Evolutionary conservation across 2,113 vertebrate species (phyloP).

Genomic region (Pachypanchax playfairii): DNA sequence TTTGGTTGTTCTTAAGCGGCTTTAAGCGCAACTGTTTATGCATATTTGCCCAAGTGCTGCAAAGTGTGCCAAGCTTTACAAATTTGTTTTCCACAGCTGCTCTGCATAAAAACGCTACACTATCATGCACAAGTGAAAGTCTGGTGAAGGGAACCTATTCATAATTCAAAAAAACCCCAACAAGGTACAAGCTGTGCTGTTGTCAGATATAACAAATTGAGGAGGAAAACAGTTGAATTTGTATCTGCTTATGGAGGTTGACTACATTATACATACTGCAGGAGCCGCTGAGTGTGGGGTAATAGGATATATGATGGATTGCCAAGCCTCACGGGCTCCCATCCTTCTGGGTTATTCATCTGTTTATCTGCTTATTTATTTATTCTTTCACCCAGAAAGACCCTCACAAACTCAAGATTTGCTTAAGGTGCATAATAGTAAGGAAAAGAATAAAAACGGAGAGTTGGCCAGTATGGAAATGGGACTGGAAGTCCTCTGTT

Average conservation of each 20-base stretch:
- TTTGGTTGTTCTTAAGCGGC: conserved; percentile 72
- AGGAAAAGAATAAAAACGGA: background rate
- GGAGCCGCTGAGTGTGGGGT: conserved; percentile 70
- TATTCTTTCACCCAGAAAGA: conserved; percentile 74
- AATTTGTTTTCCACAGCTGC: conserved; percentile 71
- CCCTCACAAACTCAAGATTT: conserved; percentile 63
- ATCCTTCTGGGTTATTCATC: conserved; percentile 77
- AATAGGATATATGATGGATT: conserved; percentile 83
- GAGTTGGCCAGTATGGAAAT: conserved; percentile 45
- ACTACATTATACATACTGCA: conserved; percentile 77
- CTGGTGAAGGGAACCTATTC: conserved; percentile 66
- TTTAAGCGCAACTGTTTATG: conserved; percentile 75
- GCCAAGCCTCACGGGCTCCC: conserved; percentile 57
- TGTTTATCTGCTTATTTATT: conserved; percentile 81
- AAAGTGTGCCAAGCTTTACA: conserved; percentile 27
- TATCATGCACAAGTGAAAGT: conserved; percentile 53
- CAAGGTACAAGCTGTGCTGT: conserved; percentile 54
- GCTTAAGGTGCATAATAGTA: conserved; percentile 47
- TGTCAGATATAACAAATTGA: conserved; percentile 83
- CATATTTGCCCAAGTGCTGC: conserved; percentile 64
- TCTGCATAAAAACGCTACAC: conserved; percentile 63
- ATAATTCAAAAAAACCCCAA: conserved; percentile 79
- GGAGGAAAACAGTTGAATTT: conserved; percentile 75
- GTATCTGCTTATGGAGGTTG: conserved; percentile 77
- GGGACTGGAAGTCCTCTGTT: conserved; percentile 28